Evolutionary conservation across 2,888 invertebrate genomes (phyloP), one percentile per base, ranked within the genome.

Genomic region (Gibbula magus): DNA sequence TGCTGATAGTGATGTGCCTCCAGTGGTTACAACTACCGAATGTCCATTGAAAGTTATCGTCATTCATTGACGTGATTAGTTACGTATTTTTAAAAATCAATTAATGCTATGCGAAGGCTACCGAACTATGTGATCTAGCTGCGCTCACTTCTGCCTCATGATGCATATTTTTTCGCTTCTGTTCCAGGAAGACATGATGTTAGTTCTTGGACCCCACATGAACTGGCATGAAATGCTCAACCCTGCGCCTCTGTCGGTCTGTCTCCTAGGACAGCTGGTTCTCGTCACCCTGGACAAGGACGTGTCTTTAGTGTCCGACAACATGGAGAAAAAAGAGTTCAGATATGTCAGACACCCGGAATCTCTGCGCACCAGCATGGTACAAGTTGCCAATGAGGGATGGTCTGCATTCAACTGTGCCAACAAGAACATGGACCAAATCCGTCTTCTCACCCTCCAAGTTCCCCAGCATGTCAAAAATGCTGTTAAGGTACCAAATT

Each of bases 371-470:
- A 61, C 61, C 25, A 61, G 61, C n/a, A 61, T 61, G 18, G 61
- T 61, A 29, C 61, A 61, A 29, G 61, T 61, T 18, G 25, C 61
- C 61, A 61, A 61, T 18, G 29, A 61, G 29, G 61, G 61, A 25
- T 61, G 61, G 61, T 29, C 61, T 0, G 20, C 61, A 25, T 61
- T 61, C 61, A 61, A 61, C 61, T 8, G 4, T 22, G 61, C 61
- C 61, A 61, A 61, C 61, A 61, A 61, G 25, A 61, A 61, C 61
- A 61, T 61, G 61, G 61, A 61, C 61, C 61, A 61, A 29, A 61
- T 61, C 61, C 61, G 61, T 25, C 61, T 61, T 13, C 61, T 61
- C 13, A 61, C 61, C 25, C 61, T 61, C 13, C 61, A 61, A 29
- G 29, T 61, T 29, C 61, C 61, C 10, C 61, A 16, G 16, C 61